Base-by-base conservation (phyloP, 2,113 vertebrate species). In the Otocyon megalotis region DNA sequence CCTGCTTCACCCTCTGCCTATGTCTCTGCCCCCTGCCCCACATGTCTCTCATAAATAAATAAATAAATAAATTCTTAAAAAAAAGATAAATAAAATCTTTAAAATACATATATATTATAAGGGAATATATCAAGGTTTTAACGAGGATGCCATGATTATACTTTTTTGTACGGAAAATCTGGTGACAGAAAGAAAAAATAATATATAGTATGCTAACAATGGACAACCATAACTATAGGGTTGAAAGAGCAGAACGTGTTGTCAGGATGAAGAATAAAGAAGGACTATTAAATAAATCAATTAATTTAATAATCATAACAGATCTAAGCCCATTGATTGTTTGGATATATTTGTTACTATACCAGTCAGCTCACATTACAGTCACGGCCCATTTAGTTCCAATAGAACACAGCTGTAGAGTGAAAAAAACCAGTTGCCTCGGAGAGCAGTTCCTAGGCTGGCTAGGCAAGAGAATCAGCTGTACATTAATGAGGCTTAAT, bases 131-230 rank as follows among this genome's bases (percentile, higher is more conserved):
- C 48, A 90, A 92, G 15, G 11, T 74, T 80, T 94, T 96, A 91
- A 93, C 26, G 87, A 92, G 12, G 32, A 74, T 90, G n/a, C 9
- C 50, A 30, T 28, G 12, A 60, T 86, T 89, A 81, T 28, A 22
- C 28, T 54, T 92, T 82, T 84, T 76, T 20, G 3, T 13, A 90
- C 20, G 17, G 43, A 83, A 19, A 93, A 37, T 65, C 43, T 85
- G 5, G 26, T 76, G 30, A 72, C 43, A 88, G 67, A 95, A 85
- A 94, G 11, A 85, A 77, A 90, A 90, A 72, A 67, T 20, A 93
- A 96, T 63, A 83, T 4, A 58, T 3, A 72, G 20, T 28, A 53
- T 77, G 43, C 43, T 90, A 93, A 88, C 65, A 92, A 15, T 28
- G 26, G 54, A 62, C 37, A 82, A 62, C 22, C 48, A 76, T 56